Evolutionary conservation across 2,797 vertebrate genomes (phyloP).

Genomic region (Helicolenus hilgendorfi): DNA sequence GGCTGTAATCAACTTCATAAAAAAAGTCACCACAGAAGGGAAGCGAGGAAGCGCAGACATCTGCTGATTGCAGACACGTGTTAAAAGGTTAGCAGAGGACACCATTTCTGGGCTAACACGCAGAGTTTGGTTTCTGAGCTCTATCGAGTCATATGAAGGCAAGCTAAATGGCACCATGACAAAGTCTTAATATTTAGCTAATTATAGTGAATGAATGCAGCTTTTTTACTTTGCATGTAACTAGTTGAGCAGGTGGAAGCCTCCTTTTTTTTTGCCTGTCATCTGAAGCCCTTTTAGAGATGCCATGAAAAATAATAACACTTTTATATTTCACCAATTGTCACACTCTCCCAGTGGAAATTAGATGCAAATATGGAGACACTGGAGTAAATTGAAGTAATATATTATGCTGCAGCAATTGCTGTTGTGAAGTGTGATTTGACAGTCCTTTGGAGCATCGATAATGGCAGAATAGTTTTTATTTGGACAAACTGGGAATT

Average conservation of each 20-base stretch:
- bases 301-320: conserved; percentile 19
- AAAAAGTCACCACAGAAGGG: neutral
- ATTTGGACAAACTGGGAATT: conserved; percentile 24
- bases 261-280: conserved; percentile 14
- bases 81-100: neutral
- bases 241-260: conserved; percentile 27
- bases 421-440: conserved; percentile 18
- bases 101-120: neutral
- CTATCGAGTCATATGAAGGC: neutral
- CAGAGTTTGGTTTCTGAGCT: neutral
- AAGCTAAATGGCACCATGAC: conserved; percentile 28
- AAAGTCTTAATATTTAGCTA: conserved; percentile 7
- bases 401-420: conserved; percentile 30
- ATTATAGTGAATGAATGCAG: conserved; percentile 37
- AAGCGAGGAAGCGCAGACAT: neutral
- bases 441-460: conserved; percentile 17
- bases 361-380: conserved; percentile 54
- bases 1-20: conserved; percentile 38
- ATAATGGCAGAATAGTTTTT: conserved; percentile 4
- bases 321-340: conserved; percentile 46
- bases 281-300: conserved; percentile 28
- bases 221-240: conserved; percentile 38
- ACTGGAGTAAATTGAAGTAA: conserved; percentile 33
- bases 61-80: conserved; percentile 5
- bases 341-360: conserved; percentile 45